Conservation (phyloP, 2,113 vertebrate genomes). For the Dermatemys mawii region DNA sequence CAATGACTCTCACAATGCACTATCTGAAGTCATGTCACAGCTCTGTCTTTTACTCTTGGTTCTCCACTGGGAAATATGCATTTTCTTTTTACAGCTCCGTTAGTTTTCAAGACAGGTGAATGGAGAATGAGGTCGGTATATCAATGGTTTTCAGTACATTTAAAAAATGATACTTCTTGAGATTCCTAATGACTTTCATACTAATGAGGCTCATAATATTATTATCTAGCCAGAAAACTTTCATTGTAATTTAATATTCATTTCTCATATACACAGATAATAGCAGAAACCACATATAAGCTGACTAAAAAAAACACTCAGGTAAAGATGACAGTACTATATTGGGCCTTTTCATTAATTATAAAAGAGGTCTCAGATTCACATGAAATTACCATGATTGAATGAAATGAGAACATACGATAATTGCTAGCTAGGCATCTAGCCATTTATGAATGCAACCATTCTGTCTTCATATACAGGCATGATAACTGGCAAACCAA, state of each 20-base stretch:
- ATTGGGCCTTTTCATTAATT: not conserved
- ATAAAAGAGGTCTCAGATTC: not conserved
- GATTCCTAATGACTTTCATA: not conserved
- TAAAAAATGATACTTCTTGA: not conserved
- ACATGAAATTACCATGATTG: not conserved
- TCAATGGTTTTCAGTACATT: not conserved
- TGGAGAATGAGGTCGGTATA: not conserved
- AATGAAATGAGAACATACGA: not conserved
- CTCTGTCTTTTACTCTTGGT: conserved; percentile 15
- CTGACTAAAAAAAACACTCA: not conserved
- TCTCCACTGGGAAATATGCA: not conserved
- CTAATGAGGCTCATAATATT: accelerated
- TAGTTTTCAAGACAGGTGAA: conserved; percentile 22
- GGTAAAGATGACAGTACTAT: not conserved
- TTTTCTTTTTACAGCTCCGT: not conserved
- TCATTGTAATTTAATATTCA: not conserved
- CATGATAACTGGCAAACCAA: accelerated
- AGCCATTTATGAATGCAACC: not conserved
- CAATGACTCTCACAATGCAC: not conserved
- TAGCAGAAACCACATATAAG: not conserved
- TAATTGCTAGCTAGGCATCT: not conserved
- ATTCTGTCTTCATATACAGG: not conserved
- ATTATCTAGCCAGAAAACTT: not conserved
- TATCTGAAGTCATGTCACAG: not conserved
- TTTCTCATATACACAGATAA: not conserved